Base-by-base conservation (phyloP, 2,797 vertebrate species). In the Coregonus sp. region DNA sequence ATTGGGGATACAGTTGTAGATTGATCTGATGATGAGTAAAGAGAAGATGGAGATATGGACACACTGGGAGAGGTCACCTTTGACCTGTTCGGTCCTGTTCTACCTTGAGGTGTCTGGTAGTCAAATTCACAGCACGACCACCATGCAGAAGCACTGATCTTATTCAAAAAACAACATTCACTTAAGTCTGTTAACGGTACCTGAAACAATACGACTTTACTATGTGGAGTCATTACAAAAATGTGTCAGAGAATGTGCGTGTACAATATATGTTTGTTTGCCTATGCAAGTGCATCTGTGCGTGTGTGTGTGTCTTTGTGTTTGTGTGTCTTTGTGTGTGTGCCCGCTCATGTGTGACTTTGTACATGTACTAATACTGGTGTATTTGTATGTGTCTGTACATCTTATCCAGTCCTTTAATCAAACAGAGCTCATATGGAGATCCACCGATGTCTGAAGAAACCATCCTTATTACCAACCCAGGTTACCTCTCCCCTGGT, bases 301-400 rank as follows among this genome's bases (percentile, higher is more conserved):
- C 0, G 1, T 15, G 59, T 9, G 20, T 52, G 25, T 31, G 4
- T 33, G 40, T 33, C 6, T 66, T 25, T 66, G 40, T 66, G 40
- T 75, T 20, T 67, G 35, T 29, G 74, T 67, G 63, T 54, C 63
- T 69, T 29, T 56, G 63, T 20, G 31, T 20, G 29, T 68, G 29
- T 68, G 65, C 14, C 31, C 31, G 31, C 31, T 33, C 31, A 33
- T 33, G 31, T 33, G 31, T 2, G 31, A 33, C 31, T 33, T 33
- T 33, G 31, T 33, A 20, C 11, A 3, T 66, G 63, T 14, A 25
- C 9, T 18, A 56, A 33, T 33, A 37, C 59, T 63, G 16, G 54
- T 59, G 51, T 18, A 35, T 15, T 67, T 67, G 25, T 5, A 12
- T 47, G 33, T 40, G 52, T 70, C 50, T 33, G 18, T 35, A 69